phyloP scores from a whole-genome alignment of 2,113 vertebrate species.

The Pheucticus melanocephalus region DNA sequence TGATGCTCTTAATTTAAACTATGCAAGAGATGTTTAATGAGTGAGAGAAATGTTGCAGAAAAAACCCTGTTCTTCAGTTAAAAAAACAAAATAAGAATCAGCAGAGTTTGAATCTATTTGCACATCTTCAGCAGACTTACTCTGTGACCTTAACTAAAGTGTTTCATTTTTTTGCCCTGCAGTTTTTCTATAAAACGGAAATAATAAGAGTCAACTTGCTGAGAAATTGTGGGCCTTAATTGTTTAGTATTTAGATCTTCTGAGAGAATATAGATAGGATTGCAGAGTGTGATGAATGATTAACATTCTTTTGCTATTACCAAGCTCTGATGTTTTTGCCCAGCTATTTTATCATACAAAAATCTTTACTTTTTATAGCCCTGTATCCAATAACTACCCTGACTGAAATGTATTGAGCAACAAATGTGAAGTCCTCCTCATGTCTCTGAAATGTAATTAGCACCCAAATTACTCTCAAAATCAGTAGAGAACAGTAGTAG shows the following conservation, averaged over 20 bases:
- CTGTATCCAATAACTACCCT: background rate
- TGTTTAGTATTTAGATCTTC: constrained; percentile 5
- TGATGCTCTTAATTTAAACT: constrained; percentile 5
- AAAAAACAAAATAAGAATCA: background rate
- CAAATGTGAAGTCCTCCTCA: background rate
- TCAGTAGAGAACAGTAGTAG: background rate
- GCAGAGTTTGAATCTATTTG: background rate
- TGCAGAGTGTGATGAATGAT: background rate
- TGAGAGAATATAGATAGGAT: background rate
- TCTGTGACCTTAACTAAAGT: background rate
- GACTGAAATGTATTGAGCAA: background rate
- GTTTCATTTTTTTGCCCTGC: background rate
- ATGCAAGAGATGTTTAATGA: background rate
- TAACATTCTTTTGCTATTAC: background rate
- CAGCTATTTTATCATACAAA: background rate
- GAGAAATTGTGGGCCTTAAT: background rate
- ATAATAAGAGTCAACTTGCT: background rate
- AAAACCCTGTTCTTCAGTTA: background rate
- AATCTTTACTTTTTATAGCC: background rate
- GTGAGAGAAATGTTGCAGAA: background rate
- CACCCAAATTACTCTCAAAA: background rate
- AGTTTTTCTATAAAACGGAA: background rate
- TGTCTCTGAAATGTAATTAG: background rate
- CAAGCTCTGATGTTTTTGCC: background rate
- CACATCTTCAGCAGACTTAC: background rate